phyloP scores from a whole-genome alignment of 2,113 vertebrate genomes.

The Alosa alosa region DNA sequence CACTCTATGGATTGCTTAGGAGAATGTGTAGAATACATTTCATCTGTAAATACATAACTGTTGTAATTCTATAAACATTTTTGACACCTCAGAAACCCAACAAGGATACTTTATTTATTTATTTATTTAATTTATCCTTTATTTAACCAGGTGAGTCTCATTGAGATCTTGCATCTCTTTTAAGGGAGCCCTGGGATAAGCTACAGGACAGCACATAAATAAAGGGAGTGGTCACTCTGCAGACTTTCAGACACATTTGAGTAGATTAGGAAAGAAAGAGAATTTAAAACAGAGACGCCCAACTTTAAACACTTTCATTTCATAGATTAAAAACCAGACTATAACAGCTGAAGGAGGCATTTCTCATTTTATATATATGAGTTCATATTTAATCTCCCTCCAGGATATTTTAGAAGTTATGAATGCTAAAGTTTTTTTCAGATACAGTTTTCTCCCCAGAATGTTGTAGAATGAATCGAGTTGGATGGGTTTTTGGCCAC shows the following conservation, averaged over 20 bases:
- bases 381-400: conserved; percentile 14
- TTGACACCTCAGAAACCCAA: too few relatives aligned
- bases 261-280: neutral
- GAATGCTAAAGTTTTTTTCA: conserved; percentile 2
- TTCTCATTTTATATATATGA: conserved; percentile 13
- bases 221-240: neutral
- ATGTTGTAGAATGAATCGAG: conserved; percentile 1
- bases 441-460: neutral
- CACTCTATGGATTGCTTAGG: neutral
- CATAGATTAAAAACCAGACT: conserved; percentile 16
- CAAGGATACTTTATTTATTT: too few relatives aligned
- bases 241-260: neutral
- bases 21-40: too few relatives aligned
- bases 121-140: too few relatives aligned
- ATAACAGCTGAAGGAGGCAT: neutral
- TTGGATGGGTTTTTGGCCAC: conserved; percentile 15
- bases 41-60: too few relatives aligned
- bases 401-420: conserved; percentile 15
- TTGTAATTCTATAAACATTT: too few relatives aligned
- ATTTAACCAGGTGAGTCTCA: too few relatives aligned
- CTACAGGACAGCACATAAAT: neutral
- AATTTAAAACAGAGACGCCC: neutral
- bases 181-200: too few relatives aligned
- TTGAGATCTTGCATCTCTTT: too few relatives aligned
- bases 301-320: conserved; percentile 10